Conservation (phyloP, 1,140 invertebrate genomes). For the Caerostris darwini region DNA sequence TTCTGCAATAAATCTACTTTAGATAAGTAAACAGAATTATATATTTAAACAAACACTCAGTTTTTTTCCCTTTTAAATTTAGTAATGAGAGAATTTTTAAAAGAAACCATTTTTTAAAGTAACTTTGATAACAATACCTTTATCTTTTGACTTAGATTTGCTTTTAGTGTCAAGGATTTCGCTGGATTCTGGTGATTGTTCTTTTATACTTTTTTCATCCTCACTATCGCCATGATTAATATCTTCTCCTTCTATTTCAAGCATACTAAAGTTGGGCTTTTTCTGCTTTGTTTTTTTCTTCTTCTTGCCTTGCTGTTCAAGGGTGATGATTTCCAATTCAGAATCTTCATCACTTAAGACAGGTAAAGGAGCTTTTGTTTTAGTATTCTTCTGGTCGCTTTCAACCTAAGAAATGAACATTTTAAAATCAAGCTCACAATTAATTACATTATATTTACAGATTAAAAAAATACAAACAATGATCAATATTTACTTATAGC, state of each 20-base stretch:
- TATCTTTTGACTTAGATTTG: constrained; percentile 79
- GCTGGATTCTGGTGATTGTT: constrained; percentile 34
- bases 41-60: too few relatives aligned
- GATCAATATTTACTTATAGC: too few relatives aligned
- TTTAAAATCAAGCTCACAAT: not conserved
- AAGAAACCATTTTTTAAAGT: constrained; percentile 79
- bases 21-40: too few relatives aligned
- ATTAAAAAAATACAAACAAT: too few relatives aligned
- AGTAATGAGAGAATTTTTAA: too few relatives aligned
- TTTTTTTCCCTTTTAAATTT: too few relatives aligned
- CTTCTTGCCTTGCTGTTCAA: constrained; percentile 70
- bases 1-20: too few relatives aligned
- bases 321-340: constrained; percentile 55
- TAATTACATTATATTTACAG: not conserved
- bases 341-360: constrained; percentile 60
- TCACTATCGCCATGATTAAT: not conserved
- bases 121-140: constrained; percentile 74
- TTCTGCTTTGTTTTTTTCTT: constrained; percentile 53
- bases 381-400: not conserved
- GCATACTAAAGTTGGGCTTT: constrained; percentile 23
- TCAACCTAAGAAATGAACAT: not conserved
- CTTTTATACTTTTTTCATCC: constrained; percentile 50
- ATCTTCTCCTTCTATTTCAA: constrained; percentile 70
- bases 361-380: not conserved
- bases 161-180: constrained; percentile 70